Percentiles rank a stretch among this genome's conserved stretches.
Conservation (phyloP, 2,888 invertebrate species). For the Tachystola acroxantha region DNA sequence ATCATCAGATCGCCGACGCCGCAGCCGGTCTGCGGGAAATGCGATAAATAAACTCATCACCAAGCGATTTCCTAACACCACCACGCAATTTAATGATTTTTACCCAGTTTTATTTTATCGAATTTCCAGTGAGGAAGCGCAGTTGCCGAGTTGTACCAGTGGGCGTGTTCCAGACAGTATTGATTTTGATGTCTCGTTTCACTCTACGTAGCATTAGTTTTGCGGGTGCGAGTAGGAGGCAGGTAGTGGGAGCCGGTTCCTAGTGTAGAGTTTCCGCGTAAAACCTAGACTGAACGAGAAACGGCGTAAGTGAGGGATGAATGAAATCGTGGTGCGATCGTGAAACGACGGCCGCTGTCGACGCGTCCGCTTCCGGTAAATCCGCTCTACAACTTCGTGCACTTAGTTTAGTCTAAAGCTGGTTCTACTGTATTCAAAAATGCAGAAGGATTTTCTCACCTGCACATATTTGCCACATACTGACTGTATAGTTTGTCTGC, state of each 20-base stretch:
- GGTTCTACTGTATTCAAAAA: slow-evolving; percentile 33
- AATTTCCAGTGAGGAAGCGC: slow-evolving; percentile 74
- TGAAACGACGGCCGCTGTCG: slow-evolving; percentile 71
- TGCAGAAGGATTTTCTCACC: slow-evolving; percentile 1
- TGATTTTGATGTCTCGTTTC: slow-evolving; percentile 68
- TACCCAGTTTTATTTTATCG: slow-evolving; percentile 73
- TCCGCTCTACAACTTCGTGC: slow-evolving; percentile 70
- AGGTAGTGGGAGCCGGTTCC: slow-evolving; percentile 48
- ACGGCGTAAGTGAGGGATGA: slow-evolving; percentile 68
- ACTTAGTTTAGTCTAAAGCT: slow-evolving; percentile 66
- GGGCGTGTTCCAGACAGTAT: slow-evolving; percentile 76
- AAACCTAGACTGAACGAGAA: slow-evolving; percentile 41
- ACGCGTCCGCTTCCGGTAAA: slow-evolving; percentile 74
- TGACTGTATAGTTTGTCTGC: too few relatives aligned
- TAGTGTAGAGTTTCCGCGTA: slow-evolving; percentile 72
- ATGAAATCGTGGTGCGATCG: slow-evolving; percentile 76
- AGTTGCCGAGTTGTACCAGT: slow-evolving; percentile 69
- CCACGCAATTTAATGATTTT: slow-evolving; percentile 67
- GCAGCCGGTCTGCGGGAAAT: slow-evolving; percentile 10
- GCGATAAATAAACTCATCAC: slow-evolving; percentile 15
- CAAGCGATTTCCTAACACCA: slow-evolving; percentile 35
- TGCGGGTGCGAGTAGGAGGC: slow-evolving; percentile 46
- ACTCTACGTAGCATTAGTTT: slow-evolving; percentile 34
- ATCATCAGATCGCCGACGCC: slow-evolving; percentile 9
- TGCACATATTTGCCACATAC: too few relatives aligned